Base-by-base conservation (phyloP, 2,113 vertebrate genomes). In the Poeciliopsis retropinna region DNA sequence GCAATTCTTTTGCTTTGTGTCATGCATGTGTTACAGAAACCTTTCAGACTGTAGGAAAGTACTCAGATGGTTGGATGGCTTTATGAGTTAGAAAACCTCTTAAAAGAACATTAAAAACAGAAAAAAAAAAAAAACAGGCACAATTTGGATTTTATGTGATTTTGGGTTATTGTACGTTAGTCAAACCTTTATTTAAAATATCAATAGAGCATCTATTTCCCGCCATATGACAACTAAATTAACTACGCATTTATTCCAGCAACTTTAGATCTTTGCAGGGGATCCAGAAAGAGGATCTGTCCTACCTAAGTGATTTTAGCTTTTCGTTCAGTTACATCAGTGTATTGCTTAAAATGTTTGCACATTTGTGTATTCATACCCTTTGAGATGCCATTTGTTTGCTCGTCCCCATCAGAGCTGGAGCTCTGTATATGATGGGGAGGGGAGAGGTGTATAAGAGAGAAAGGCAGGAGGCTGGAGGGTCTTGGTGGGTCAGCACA, bases 401-500 rank as follows among this genome's bases (percentile, higher is more conserved):
- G 71, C 64, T 60, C 71, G 65, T 63, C 12, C 27, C 19, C 54
- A 76, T 41, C 69, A 64, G 51, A 82, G 83, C 83, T 68, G 71
- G 37, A 66, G 15, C 57, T 70, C 30, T 77, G 64, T 77, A 72
- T 15, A 2, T 4, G 72, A 82, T 32, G 84, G 64, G 77, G 57
- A 54, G 54, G 34, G 19, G 70, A 17, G 51, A 62, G 6, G 76
- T 25, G 41, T 65, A 75, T 32, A 31, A 31, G 70, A 57, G 74
- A 75, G 78, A 78, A 85, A 80, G 69, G 83, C 77, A 81, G 82
- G 88, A 87, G 91, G 84, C 85, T 91, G 92, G 91, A 81, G 82
- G 92, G 91, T 92, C 91, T 91, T 86, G 90, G 93, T 84, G 92
- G 94, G 94, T 93, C 94, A 94, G 88, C 87, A 91, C 94, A 95